A percentile compares a stretch with the other conserved stretches of the same genome.
phyloP scores from a whole-genome alignment of 1,140 invertebrate species.

The Stegodyphus dumicola region DNA sequence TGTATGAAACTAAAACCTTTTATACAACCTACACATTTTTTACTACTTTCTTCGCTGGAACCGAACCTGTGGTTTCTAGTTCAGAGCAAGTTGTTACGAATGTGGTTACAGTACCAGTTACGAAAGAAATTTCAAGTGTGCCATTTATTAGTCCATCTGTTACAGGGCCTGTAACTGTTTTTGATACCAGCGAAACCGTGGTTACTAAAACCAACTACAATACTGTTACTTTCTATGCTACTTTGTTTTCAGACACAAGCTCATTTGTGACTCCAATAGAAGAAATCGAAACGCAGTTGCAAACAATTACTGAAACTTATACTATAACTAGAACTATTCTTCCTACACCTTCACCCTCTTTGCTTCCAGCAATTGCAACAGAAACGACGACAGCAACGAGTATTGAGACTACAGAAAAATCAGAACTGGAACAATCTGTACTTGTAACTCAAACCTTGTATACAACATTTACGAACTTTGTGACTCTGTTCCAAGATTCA shows the following conservation, averaged over 20 bases:
- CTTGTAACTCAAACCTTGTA: constrained; percentile 62
- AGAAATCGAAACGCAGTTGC: constrained; percentile 63
- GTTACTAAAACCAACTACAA: constrained; percentile 63
- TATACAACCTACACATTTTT: constrained; percentile 76
- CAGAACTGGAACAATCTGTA: constrained; percentile 35
- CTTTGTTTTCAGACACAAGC: constrained; percentile 64
- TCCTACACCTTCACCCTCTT: constrained; percentile 29
- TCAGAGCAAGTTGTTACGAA: constrained; percentile 79
- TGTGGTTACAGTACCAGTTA: constrained; percentile 60
- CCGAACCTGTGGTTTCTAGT: constrained; percentile 82
- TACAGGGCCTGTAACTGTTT: constrained; percentile 57
- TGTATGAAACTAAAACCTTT: constrained; percentile 63
- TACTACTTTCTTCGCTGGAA: constrained; percentile 88
- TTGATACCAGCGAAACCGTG: constrained; percentile 61
- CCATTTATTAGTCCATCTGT: not conserved
- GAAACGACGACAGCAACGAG: not conserved
- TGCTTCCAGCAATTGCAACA: not conserved
- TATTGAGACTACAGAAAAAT: not conserved
- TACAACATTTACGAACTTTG: constrained; percentile 77
- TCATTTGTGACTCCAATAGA: constrained; percentile 65
- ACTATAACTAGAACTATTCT: constrained; percentile 55
- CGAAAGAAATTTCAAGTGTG: not conserved
- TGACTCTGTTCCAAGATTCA: constrained; percentile 86
- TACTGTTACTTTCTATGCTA: constrained; percentile 65
- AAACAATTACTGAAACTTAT: constrained; percentile 63